Conservation (phyloP, 2,113 vertebrate genomes). For the Spea bombifrons region DNA sequence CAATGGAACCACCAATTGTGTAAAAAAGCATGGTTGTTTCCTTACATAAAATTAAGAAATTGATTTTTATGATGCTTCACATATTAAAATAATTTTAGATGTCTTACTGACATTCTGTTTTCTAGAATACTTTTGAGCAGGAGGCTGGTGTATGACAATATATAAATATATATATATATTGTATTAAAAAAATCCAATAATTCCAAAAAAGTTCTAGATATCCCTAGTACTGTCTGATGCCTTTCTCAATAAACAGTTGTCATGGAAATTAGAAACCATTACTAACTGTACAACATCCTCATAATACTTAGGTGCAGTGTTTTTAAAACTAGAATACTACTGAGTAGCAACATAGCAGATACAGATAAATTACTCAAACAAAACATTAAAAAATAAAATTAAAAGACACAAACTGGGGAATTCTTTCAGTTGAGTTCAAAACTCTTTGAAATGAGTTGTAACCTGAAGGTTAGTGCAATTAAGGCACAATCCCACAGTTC, state of each 20-base stretch:
- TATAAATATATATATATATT: too few relatives aligned
- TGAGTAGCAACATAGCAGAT: conserved; percentile 16
- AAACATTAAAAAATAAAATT: conserved; percentile 30
- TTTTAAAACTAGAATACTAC: conserved; percentile 26
- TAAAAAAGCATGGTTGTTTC: too few relatives aligned
- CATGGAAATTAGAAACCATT: conserved; percentile 21
- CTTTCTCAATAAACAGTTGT: background rate
- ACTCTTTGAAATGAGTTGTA: conserved; percentile 8
- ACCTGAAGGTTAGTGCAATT: conserved; percentile 45
- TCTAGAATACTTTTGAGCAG: too few relatives aligned
- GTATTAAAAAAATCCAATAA: too few relatives aligned
- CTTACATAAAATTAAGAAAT: too few relatives aligned
- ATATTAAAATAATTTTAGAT: too few relatives aligned
- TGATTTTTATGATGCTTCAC: too few relatives aligned
- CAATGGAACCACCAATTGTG: too few relatives aligned
- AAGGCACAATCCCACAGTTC: conserved; percentile 31
- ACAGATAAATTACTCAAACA: conserved; percentile 44
- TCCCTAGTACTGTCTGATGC: background rate
- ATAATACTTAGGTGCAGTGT: conserved; percentile 18
- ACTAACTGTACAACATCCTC: conserved; percentile 8
- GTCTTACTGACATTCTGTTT: too few relatives aligned
- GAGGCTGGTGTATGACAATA: too few relatives aligned
- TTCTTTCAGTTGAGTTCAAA: conserved; percentile 3
- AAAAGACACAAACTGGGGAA: conserved; percentile 40
- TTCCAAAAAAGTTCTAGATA: too few relatives aligned